Base-by-base conservation (phyloP, 2,113 vertebrate genomes). In the Halichoeres trimaculatus region DNA sequence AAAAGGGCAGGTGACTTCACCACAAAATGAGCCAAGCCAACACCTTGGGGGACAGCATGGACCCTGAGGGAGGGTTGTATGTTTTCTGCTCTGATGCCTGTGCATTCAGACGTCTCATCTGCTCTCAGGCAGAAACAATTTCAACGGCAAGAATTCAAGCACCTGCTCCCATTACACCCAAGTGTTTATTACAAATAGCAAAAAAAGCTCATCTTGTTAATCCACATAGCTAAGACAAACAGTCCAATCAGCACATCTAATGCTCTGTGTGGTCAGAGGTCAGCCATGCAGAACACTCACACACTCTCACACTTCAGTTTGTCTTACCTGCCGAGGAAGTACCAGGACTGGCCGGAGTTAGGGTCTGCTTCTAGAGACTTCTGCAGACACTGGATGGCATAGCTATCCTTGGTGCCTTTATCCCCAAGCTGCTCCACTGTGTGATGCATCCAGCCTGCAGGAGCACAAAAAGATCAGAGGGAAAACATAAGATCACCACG, bases 311-410 rank as follows among this genome's bases (percentile, higher is more conserved):
- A 5, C 65, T 52, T 16, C 50, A 38, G 35, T 58, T 23, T 22
- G 30, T 19, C 93, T 93, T 88, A 99, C 98, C 98, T 99, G 96
- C 98, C 98, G 80, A 99, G 96, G 91, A 98, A 99, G 96, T 99
- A 99, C 98, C 98, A 99, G 93, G 97, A 98, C 94, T 99, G 98
- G 93, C 97, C 98, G 89, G 98, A 99, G 94, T 98, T 99, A 70
- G 98, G 97, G 93, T 99, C 98, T 78, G 97, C 97, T 94, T 99
- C 98, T 92, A 99, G 94, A 89, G 98, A 99, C 92, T 98, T 97
- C 94, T 99, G 98, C 85, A 99, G 96, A 98, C 97, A 99, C 81
- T 99, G 97, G 94, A 99, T 99, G 95, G 98, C 98, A 95, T 96
- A 98, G 88, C 95, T 97, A 95, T 97, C 96, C 93, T 98, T 97